phyloP scores from a whole-genome alignment of 2,888 invertebrate species.

The Diadegma fenestrale region DNA sequence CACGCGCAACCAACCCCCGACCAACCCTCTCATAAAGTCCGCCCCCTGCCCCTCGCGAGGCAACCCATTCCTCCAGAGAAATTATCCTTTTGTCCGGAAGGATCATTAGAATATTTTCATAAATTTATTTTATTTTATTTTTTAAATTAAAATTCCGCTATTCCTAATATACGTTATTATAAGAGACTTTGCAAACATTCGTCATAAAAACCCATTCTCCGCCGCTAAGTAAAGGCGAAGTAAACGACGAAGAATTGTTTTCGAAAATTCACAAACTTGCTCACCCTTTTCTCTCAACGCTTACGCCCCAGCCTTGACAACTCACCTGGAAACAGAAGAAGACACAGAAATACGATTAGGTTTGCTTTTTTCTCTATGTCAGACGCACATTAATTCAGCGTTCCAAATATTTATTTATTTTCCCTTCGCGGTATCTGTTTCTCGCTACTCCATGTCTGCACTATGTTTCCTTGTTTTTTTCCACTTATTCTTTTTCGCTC shows the following conservation, averaged over 20 bases:
- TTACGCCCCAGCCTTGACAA: constrained; percentile 4
- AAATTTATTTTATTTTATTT: not conserved
- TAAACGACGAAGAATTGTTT: not conserved
- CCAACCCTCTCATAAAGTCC: constrained; percentile 57
- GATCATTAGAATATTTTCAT: constrained; percentile 14
- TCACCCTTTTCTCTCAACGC: constrained; percentile 18
- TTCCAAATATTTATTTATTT: not conserved
- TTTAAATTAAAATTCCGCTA: not conserved
- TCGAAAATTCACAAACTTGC: constrained; percentile 4
- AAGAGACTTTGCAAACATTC: not conserved
- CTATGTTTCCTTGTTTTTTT: not conserved
- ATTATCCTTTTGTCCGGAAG: constrained; percentile 23
- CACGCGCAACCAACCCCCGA: constrained; percentile 53
- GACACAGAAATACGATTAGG: not conserved
- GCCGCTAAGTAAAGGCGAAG: not conserved
- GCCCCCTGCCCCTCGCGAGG: constrained; percentile 24
- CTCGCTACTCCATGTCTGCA: constrained; percentile 5
- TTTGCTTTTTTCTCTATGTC: not conserved
- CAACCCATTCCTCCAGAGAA: constrained; percentile 23
- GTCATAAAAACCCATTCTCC: not conserved
- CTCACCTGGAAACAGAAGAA: constrained; percentile 53
- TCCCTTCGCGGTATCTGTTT: not conserved
- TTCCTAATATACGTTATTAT: constrained; percentile 1
- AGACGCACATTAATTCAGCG: not conserved
- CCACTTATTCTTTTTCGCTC: constrained; percentile 9